Evolutionary conservation across 1,140 invertebrate genomes (phyloP), one percentile per base, ranked within the genome.

Genomic region (Cyclina sinensis): DNA sequence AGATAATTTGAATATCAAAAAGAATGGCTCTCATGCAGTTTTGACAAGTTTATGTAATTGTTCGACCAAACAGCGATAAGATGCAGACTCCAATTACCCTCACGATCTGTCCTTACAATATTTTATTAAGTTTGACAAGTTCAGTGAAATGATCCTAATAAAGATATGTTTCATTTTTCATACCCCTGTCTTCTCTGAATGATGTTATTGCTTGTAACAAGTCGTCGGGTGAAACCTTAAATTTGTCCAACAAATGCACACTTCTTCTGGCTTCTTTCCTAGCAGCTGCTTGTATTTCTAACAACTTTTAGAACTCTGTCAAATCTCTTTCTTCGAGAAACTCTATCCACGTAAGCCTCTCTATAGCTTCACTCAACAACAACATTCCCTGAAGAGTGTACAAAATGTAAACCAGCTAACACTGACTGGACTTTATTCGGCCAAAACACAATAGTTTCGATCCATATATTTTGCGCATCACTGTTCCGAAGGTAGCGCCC

Each of bases 381-480:
- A 76, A 27, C 51, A 86, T 86, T n/a, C 83, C 83, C 76, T 86
- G 76, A 76, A 9, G 70, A 86, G 0, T 70, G 32, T 32, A 54
- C 65, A 59, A 70, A 73, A 62, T 86, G 2, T 7, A 14, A 5
- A 0, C 83, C 83, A 24, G 1, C 43, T 5, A 86, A 27, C 9
- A 86, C 83, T n/a, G 83, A 86, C 9, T 86, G 16, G 18, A 85
- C 74, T 32, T 85, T n/a, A n/a, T n/a, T n/a, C n/a, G n/a, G n/a
- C n/a, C n/a, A n/a, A n/a, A n/a, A n/a, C n/a, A n/a, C n/a, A n/a
- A n/a, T n/a, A n/a, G n/a, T n/a, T n/a, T n/a, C n/a, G n/a, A n/a
- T n/a, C n/a, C n/a, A n/a, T n/a, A n/a, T n/a, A n/a, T n/a, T 74
- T 74, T 85, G 39, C 1, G 82, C 82, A 12, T 68, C 46, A 57